phyloP scores from a whole-genome alignment of 2,888 invertebrate genomes.

The Adineta ricciae region DNA sequence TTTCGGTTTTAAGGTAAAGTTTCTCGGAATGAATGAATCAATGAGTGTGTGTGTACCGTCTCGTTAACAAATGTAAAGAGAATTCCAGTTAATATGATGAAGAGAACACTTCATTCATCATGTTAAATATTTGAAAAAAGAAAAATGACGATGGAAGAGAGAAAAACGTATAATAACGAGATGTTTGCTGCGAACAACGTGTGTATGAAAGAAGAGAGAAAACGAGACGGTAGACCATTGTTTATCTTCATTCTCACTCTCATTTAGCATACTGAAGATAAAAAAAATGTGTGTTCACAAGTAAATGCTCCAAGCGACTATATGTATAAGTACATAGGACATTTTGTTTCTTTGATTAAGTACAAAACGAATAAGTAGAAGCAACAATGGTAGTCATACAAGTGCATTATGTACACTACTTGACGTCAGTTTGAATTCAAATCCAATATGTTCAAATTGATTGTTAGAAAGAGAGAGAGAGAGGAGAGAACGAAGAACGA shows the following conservation, averaged over 20 bases:
- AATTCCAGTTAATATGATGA: background rate
- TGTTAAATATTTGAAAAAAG: background rate
- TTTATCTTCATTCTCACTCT: background rate
- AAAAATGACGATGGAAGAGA: background rate
- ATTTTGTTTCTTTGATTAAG: background rate
- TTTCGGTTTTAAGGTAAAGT: background rate
- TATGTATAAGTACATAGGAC: background rate
- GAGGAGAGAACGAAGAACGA: too few relatives aligned
- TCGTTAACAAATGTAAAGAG: background rate
- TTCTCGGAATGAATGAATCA: background rate
- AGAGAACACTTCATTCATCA: background rate
- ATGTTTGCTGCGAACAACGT: background rate
- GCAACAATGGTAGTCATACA: background rate
- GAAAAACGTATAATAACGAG: background rate
- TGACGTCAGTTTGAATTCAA: background rate
- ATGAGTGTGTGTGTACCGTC: background rate
- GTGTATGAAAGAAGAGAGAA: background rate
- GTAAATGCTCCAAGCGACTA: background rate
- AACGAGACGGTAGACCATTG: background rate
- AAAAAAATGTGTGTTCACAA: background rate
- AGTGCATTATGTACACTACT: background rate
- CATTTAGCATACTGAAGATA: background rate
- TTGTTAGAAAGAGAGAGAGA: background rate
- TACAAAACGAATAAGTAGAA: background rate
- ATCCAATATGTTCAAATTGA: background rate